Percentiles rank a stretch among this genome's conserved stretches.
Conservation (phyloP, 2,888 invertebrate genomes). For the Macrosiphum euphorbiae region DNA sequence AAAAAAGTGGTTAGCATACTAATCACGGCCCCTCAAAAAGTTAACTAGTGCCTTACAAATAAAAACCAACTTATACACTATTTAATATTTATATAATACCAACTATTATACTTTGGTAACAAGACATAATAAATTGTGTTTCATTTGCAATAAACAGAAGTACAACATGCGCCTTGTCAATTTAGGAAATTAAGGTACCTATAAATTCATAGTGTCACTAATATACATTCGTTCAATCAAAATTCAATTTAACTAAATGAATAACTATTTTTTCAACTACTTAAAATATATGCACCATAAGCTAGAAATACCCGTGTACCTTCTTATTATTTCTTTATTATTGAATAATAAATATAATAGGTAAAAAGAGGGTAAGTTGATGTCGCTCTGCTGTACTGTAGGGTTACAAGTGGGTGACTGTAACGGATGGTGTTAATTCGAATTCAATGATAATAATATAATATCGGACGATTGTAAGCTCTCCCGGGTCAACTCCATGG, state of each 20-base stretch:
- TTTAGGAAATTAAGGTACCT: not conserved
- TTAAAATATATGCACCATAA: not conserved
- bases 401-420: no score
- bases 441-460: no score
- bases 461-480: no score
- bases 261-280: not conserved
- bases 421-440: no score
- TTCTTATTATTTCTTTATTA: not conserved
- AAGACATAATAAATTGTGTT: not conserved
- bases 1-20: no score
- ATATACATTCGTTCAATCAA: not conserved
- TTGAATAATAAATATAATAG: not conserved
- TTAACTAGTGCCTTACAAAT: not conserved
- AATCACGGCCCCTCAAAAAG: no score
- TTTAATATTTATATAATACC: no score
- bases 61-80: not conserved
- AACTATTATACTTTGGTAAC: not conserved
- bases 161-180: not conserved
- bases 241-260: not conserved
- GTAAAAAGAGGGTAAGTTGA: not conserved
- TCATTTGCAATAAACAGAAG: not conserved
- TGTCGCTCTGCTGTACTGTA: no score
- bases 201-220: not conserved
- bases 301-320: not conserved
- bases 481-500: no score